Base-by-base conservation (phyloP, 2,888 invertebrate genomes). In the Dasypogon diadema region DNA sequence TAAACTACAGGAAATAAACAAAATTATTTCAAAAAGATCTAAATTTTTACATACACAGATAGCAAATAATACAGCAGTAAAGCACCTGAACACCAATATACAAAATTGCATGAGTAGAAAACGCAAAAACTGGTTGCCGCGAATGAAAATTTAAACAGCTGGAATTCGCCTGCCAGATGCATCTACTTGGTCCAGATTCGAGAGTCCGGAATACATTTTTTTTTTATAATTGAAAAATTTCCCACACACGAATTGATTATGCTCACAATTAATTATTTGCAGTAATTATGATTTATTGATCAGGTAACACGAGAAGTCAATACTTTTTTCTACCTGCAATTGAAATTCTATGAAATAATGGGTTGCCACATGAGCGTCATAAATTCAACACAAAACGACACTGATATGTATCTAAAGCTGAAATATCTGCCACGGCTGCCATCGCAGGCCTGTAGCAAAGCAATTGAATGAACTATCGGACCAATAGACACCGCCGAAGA, bases 241-340 rank as follows among this genome's bases (percentile, higher is more conserved):
- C 65, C 65, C 65, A 65, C 65, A 65, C 26, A 65, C 24, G 12
- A 18, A 51, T 10, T 10, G n/a, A 48, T 14, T n/a, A 22, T 12
- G 22, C 14, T 18, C 21, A 21, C 46, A 48, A 65, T 65, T 65
- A 65, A 65, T 65, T 65, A 65, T 22, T 48, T 46, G n/a, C 14
- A 24, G 37, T 21, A 65, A 65, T 65, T 65, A 65, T 65, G 70
- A 70, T 70, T 70, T 70, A 70, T 70, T 34, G 70, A 70, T 70
- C 70, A 70, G 70, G 70, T 65, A 65, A 65, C 65, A 46, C 70
- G 34, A 70, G 54, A 18, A 70, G 70, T 18, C 34, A 34, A 10
- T 3, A 54, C 21, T 24, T 30, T 68, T 68, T 68, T 65, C 48
- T 48, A 2, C 48, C 65, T 16, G 5, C 26, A 21, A 48, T 42